Evolutionary conservation across 2,888 invertebrate genomes (phyloP), one percentile per base, ranked within the genome.

Genomic region (Mesorhabditis spiculigera): DNA sequence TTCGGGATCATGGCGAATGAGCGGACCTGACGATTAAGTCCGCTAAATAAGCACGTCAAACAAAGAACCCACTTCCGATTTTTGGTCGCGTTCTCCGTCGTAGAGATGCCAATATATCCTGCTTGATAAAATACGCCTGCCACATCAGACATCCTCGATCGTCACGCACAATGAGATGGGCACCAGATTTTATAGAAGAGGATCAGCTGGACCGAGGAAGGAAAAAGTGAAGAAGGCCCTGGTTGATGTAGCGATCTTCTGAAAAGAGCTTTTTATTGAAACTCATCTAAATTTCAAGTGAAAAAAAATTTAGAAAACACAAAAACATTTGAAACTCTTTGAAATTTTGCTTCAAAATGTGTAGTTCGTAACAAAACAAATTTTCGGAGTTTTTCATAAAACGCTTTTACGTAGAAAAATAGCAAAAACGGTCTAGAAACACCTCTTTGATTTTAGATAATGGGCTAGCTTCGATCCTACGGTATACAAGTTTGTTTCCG

Each of bases 111-210:
- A n/a, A n/a, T n/a, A 10, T 50, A 13, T 13, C 58, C n/a, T 50
- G 58, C n/a, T n/a, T n/a, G 58, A 50, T 10, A 50, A 13, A 50
- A n/a, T 50, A 50, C 8, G 58, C 58, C n/a, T 50, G 58, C 58
- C 58, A 50, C 58, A 50, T 50, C n/a, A 50, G n/a, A 50, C 58
- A 50, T 50, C 91, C 89, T 98, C 97, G 78, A 98, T 90, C 4
- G 97, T 95, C 62, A 98, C 96, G 91, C 96, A 97, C 81, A 98
- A 89, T 78, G 95, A 96, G 88, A 98, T 98, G 62, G 98, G 97
- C 88, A 98, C 96, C 85, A 98, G 90, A 89, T 97, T 97, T 89
- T n/a, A n/a, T 67, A 71, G 90, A 94, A 97, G 80, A 97, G 90
- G 89, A 97, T 96, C 85, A 97, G 91, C 89, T 96, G n/a, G 97